Evolutionary conservation across 2,113 vertebrate genomes (phyloP).

Genomic region (Sphyrna mokarran): DNA sequence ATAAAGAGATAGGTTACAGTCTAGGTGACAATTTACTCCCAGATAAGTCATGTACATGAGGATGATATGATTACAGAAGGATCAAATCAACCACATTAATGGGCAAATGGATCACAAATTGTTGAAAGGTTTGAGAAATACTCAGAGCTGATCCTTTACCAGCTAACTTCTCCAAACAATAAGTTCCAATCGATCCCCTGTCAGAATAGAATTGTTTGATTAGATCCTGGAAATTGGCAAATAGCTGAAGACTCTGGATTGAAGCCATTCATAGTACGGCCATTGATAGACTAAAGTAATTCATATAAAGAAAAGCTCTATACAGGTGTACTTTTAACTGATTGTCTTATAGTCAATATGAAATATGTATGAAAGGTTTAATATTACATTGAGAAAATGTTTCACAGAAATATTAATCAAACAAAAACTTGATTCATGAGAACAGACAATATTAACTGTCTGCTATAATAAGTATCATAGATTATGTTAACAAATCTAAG

Average conservation of each 20-base stretch:
- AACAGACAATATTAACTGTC: neutral
- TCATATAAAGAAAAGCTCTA: neutral
- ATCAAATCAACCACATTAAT: neutral
- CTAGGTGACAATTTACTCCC: neutral
- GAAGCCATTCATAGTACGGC: neutral
- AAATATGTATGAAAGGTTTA: neutral
- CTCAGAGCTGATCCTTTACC: neutral
- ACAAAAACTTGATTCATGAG: constrained; percentile 1
- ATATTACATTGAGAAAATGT: neutral
- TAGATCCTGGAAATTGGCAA: constrained; percentile 3
- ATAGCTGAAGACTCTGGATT: neutral
- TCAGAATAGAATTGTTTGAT: constrained; percentile 8
- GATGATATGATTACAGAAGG: neutral
- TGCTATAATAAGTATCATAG: neutral
- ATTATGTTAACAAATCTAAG: neutral
- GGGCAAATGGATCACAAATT: neutral
- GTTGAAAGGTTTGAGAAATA: neutral
- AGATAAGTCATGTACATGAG: neutral
- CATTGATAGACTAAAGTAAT: neutral
- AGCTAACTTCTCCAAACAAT: neutral
- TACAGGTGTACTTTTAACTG: neutral
- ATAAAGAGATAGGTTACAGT: neutral
- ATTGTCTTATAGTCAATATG: neutral
- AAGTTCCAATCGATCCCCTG: constrained; percentile 7
- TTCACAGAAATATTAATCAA: neutral